phyloP scores from a whole-genome alignment of 2,113 vertebrate genomes.

The Illadopsis cleaveri region DNA sequence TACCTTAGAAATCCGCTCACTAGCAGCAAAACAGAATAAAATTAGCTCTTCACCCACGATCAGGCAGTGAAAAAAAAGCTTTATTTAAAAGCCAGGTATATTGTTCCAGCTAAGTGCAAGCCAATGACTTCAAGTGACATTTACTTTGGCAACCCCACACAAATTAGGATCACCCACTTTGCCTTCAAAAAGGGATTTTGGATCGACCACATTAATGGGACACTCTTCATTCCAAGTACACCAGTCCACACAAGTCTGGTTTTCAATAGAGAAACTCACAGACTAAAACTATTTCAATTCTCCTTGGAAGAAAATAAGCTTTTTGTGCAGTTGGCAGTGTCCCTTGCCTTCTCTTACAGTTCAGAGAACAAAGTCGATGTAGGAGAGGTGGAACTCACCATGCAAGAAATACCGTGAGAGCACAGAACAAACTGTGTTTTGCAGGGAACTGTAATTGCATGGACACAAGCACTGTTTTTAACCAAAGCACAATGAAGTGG shows the following conservation, averaged over 20 bases:
- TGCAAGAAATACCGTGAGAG: not conserved
- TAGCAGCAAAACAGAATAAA: conserved; percentile 1
- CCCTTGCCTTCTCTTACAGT: not conserved
- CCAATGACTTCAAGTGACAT: conserved; percentile 12
- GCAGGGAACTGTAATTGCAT: not conserved
- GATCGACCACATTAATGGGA: not conserved
- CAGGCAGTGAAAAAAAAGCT: not conserved
- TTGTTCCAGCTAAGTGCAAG: conserved; percentile 14
- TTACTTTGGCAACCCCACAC: conserved; percentile 15
- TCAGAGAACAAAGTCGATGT: not conserved
- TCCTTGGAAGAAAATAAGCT: not conserved
- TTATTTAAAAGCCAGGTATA: conserved; percentile 21
- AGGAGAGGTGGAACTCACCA: not conserved
- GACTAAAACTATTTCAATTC: not conserved
- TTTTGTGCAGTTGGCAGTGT: not conserved
- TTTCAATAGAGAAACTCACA: conserved; percentile 19
- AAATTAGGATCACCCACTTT: conserved; percentile 1
- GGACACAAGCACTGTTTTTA: not conserved
- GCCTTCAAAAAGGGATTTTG: not conserved
- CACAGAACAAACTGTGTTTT: not conserved
- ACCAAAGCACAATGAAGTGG: not conserved
- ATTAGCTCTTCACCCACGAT: not conserved
- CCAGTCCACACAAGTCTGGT: not conserved
- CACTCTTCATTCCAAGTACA: not conserved
- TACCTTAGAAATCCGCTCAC: not conserved